Conservation (phyloP, 2,113 vertebrate genomes). For the Catharus minimus region DNA sequence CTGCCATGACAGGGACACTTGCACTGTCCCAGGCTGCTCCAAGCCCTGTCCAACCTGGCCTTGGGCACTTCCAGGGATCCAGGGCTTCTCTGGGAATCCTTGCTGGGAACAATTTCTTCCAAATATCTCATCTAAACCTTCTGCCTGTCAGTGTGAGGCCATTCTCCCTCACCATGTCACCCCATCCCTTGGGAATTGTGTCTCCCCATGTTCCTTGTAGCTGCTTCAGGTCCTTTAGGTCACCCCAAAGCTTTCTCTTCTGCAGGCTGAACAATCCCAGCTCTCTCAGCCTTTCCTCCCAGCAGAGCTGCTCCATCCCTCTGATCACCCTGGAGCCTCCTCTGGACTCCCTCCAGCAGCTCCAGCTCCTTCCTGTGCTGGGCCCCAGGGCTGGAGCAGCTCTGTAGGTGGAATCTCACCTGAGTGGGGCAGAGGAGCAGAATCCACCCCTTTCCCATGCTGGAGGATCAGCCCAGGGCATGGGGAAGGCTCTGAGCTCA, state of each 20-base stretch:
- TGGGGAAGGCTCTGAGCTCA: not conserved
- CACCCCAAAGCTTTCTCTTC: not conserved
- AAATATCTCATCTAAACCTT: too few species aligned
- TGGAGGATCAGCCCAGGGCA: not conserved
- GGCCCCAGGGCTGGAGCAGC: not conserved
- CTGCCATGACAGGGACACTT: too few species aligned
- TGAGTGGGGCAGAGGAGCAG: not conserved
- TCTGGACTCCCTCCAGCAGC: not conserved
- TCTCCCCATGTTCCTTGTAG: too few species aligned
- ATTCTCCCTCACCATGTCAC: too few species aligned
- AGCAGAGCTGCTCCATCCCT: not conserved
- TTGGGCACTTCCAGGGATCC: too few species aligned
- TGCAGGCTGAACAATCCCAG: not conserved
- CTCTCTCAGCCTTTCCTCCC: not conserved
- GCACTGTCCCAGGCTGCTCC: too few species aligned
- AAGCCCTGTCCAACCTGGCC: too few species aligned
- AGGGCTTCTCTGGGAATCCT: too few species aligned
- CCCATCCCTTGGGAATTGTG: too few species aligned
- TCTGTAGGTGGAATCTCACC: not conserved
- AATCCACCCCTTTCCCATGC: fast-evolving
- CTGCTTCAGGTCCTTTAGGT: too few species aligned
- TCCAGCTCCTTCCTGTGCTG: not conserved
- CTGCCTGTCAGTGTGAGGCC: too few species aligned
- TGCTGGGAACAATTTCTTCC: too few species aligned
- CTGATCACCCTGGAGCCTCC: not conserved